Evolutionary conservation across 2,797 vertebrate species (phyloP), one percentile per base, ranked within the genome.

Genomic region (Dromococcyx pavoninus): DNA sequence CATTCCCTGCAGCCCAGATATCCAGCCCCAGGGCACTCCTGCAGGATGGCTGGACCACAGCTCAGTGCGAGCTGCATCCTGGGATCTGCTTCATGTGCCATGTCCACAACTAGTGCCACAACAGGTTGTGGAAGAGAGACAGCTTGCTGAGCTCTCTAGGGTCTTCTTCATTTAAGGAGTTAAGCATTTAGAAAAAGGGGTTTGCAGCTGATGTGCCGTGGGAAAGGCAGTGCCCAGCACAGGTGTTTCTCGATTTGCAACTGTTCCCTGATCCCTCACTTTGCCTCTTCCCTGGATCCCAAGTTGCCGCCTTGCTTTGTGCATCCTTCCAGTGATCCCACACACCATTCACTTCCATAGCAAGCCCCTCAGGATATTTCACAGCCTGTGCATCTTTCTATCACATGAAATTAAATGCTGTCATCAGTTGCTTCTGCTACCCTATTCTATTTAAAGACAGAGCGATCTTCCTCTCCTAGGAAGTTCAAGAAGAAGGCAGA

Each of bases 371-470:
- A 0, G 77, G 81, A 56, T 24, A 24, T 87, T 86, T 82, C 88
- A 70, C 80, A 84, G 90, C 74, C 74, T 2, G 1, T 66, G 41
- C 73, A 10, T 80, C 61, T 88, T 54, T 70, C 78, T 57, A 25
- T 80, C 69, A n/a, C 54, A 13, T 54, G 66, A 84, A 89, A 95
- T 86, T 43, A 83, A 94, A 57, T 25, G 46, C 70, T 92, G 82
- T 83, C 72, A 60, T 67, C 3, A 1, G 25, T 23, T 80, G 61
- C 48, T 93, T 82, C 82, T 86, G 78, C 76, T 89, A 15, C 89
- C 37, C 58, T 46, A 0, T 22, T 86, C 82, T 86, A 21, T 91
- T 89, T 80, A 75, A 88, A 92, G 74, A 44, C 53, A 14, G 44
- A 86, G 61, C 44, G 35, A 51, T 65, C 65, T 95, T 92, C 33